Conservation (phyloP, 37 sponge, comb jelly and placozoan species). For the Diacarnus erythraeanus region DNA sequence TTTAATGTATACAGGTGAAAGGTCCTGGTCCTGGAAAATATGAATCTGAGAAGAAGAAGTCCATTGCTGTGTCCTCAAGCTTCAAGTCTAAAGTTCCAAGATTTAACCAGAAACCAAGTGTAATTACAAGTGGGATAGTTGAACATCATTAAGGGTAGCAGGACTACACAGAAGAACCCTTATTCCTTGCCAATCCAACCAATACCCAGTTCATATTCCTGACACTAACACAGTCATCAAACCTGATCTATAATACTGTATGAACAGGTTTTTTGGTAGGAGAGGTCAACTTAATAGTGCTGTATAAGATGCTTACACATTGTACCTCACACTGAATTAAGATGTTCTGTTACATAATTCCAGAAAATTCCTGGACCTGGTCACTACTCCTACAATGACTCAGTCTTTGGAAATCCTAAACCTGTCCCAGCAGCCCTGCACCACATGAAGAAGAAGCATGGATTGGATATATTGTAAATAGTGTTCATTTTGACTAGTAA, state of each 20-base stretch:
- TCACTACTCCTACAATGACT: conserved; percentile 48
- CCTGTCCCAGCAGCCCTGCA: conserved; percentile 69
- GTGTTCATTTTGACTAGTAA: too few species aligned
- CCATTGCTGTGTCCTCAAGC: conserved; percentile 43
- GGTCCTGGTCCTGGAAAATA: conserved; percentile 82
- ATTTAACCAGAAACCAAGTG: conserved; percentile 39
- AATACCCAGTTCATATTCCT: too few species aligned
- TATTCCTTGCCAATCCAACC: too few species aligned
- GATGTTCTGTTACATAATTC: background rate
- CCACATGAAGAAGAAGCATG: conserved; percentile 69
- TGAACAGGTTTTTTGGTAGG: too few species aligned
- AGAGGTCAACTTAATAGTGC: too few species aligned
- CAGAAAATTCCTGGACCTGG: conserved; percentile 87
- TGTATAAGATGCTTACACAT: background rate
- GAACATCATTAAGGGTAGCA: too few species aligned
- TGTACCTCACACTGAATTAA: background rate
- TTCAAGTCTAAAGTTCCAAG: conserved; percentile 80
- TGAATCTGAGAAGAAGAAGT: conserved; percentile 21
- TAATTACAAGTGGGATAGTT: too few species aligned
- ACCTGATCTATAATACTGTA: too few species aligned
- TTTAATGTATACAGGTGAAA: conserved; percentile 34
- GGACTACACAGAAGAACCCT: too few species aligned
- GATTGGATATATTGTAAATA: conserved; percentile 22
- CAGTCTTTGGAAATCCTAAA: conserved; percentile 59
- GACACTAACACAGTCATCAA: too few species aligned